A percentile compares a stretch with the other conserved stretches of the same genome.
Evolutionary conservation across 1,140 invertebrate species (phyloP).

Genomic region (Drosophila punjabiensis): DNA sequence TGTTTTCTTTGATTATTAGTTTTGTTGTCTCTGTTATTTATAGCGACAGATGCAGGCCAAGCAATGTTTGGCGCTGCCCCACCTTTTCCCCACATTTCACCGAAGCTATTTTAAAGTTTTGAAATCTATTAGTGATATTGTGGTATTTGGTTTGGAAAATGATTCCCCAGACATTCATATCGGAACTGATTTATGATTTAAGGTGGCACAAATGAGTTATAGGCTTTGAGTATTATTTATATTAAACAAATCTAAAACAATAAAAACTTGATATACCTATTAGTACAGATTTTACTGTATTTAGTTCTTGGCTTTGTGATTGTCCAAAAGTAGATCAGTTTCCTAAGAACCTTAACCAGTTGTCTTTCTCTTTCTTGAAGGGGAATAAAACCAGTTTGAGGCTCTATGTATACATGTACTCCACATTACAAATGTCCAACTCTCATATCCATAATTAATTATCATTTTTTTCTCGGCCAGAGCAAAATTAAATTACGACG

Average conservation of each 20-base stretch:
- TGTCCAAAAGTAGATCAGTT: conserved; percentile 14
- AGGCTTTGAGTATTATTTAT: not conserved
- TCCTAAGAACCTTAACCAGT: conserved; percentile 20
- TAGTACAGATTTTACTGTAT: no score
- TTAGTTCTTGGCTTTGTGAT: not conserved
- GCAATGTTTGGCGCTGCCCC: conserved; percentile 61
- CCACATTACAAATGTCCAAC: conserved; percentile 42
- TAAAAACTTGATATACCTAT: not conserved
- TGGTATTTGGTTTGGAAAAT: conserved; percentile 21
- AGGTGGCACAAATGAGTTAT: conserved; percentile 19
- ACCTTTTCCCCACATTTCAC: conserved; percentile 45
- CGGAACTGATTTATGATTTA: conserved; percentile 29
- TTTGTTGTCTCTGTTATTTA: conserved; percentile 66
- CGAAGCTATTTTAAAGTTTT: conserved; percentile 57
- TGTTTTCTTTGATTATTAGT: conserved; percentile 69
- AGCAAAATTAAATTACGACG: conserved; percentile 42
- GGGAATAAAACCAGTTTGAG: conserved; percentile 20
- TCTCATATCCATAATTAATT: conserved; percentile 47
- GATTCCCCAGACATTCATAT: conserved; percentile 14
- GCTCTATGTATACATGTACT: conserved; percentile 8
- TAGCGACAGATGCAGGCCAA: conserved; percentile 79
- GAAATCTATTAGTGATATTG: conserved; percentile 54
- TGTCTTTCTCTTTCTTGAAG: conserved; percentile 16
- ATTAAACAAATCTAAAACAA: no score
- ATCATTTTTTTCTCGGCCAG: conserved; percentile 38